These are phyloP conservation scores for Pelobates cultripes DNA, from an alignment of 2,797 vertebrate species.

Conservation along the genomic window DNA sequence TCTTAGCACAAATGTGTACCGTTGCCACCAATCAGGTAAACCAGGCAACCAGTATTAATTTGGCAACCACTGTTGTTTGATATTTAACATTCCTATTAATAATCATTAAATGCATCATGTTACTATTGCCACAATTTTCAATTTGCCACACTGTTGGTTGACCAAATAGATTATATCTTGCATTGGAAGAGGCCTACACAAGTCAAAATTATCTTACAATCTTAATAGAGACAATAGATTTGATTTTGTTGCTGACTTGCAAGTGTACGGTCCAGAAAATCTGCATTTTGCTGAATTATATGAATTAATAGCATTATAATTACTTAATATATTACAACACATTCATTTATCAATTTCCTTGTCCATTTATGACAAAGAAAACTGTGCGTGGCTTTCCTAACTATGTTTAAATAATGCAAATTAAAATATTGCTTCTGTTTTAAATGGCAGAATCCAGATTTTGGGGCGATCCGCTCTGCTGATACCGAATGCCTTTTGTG, in stretches of 20 bases:
- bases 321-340: not conserved
- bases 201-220: not conserved
- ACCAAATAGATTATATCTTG: too few species aligned
- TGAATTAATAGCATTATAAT: not conserved
- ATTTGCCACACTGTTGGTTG: too few species aligned
- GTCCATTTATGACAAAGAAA: not conserved
- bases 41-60: too few species aligned
- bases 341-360: not conserved
- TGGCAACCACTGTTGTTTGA: too few species aligned
- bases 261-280: not conserved
- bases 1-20: too few species aligned
- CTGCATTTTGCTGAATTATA: not conserved
- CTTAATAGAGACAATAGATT: not conserved
- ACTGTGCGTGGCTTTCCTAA: not conserved
- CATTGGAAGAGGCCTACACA: too few species aligned
- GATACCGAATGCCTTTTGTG: slow-evolving; percentile 41
- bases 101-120: too few species aligned
- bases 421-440: not conserved
- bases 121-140: too few species aligned
- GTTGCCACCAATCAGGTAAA: too few species aligned
- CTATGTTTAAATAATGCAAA: not conserved
- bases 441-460: not conserved
- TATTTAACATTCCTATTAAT: too few species aligned
- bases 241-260: not conserved
- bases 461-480: not conserved